Percentiles rank a stretch among this genome's conserved stretches.
Evolutionary conservation across 2,113 vertebrate species (phyloP).

Genomic region (Recurvirostra avosetta): DNA sequence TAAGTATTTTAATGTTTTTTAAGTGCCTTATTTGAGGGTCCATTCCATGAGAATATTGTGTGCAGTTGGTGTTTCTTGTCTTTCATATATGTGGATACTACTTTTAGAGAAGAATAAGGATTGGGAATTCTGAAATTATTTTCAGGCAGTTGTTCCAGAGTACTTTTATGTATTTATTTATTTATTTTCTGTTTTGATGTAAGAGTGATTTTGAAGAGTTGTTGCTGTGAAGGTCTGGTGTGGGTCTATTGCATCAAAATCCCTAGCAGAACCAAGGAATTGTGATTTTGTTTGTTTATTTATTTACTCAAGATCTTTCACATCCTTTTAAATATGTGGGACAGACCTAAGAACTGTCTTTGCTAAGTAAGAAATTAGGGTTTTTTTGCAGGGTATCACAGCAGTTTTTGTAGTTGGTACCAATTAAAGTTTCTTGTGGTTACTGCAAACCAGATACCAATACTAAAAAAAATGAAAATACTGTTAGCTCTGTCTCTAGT

Average conservation of each 20-base stretch:
- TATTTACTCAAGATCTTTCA: not conserved
- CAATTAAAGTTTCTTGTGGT: not conserved
- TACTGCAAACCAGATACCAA: not conserved
- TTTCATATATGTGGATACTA: not conserved
- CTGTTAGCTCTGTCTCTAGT: not conserved
- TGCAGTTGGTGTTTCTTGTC: not conserved
- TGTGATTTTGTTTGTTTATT: not conserved
- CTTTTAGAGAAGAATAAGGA: not conserved
- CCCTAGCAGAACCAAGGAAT: not conserved
- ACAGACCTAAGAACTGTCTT: not conserved
- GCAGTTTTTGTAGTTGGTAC: not conserved
- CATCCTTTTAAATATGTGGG: not conserved
- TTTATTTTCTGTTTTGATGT: not conserved
- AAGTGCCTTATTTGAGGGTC: not conserved
- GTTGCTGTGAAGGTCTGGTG: not conserved
- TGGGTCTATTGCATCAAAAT: not conserved
- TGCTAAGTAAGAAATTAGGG: not conserved
- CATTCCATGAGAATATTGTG: not conserved
- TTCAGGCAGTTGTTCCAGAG: not conserved
- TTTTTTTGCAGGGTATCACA: not conserved
- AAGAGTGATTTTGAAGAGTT: not conserved
- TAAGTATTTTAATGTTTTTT: conserved; percentile 73
- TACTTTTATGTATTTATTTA: not conserved
- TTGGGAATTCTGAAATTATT: not conserved
- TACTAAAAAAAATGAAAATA: not conserved